Evolutionary conservation across 2,888 invertebrate genomes (phyloP).

Genomic region (Aelia acuminata): DNA sequence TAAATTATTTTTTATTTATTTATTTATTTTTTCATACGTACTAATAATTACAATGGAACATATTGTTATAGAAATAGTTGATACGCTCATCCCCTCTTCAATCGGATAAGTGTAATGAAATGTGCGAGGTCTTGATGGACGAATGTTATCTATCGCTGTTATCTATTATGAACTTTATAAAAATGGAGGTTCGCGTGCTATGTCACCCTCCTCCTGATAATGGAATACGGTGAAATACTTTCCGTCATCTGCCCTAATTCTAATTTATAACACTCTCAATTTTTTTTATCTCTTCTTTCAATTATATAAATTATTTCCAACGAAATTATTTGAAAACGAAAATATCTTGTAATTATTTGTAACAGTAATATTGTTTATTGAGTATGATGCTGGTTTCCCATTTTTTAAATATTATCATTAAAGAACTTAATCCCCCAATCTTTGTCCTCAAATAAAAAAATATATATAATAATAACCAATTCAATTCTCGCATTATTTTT

Average conservation of each 20-base stretch:
- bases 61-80: not conserved
- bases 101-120: conserved; percentile 13
- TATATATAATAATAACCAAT: too few species aligned
- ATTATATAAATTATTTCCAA: conserved; percentile 36
- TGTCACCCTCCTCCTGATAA: conserved; percentile 27
- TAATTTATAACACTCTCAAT: not conserved
- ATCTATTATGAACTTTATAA: conserved; percentile 49
- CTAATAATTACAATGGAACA: not conserved
- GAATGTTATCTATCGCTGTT: conserved; percentile 34
- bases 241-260: conserved; percentile 40
- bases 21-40: too few species aligned
- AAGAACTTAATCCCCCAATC: too few species aligned
- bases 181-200: conserved; percentile 45
- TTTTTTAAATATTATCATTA: too few species aligned
- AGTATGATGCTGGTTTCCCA: too few species aligned
- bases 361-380: too few species aligned
- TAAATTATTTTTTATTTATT: too few species aligned
- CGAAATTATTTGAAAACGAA: not conserved
- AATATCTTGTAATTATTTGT: not conserved
- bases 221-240: not conserved
- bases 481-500: too few species aligned
- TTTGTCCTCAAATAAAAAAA: too few species aligned
- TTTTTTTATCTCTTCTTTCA: not conserved
- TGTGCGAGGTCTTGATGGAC: conserved; percentile 1
- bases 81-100: not conserved